Percentiles rank a stretch among this genome's conserved stretches.
Evolutionary conservation across 2,113 vertebrate genomes (phyloP).

Genomic region (Spilogale gracilis): DNA sequence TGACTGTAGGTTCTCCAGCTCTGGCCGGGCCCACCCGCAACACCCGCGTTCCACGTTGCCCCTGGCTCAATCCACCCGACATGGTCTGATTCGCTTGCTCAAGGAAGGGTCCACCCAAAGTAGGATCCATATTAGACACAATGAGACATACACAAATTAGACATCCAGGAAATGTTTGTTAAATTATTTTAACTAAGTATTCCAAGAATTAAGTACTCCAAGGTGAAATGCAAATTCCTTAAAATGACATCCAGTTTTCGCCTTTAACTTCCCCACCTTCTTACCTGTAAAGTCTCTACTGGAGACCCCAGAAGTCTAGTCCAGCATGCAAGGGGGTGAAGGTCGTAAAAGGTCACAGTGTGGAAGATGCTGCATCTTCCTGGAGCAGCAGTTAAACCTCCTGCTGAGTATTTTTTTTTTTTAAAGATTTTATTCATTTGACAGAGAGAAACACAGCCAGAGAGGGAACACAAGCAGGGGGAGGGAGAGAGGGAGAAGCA

Average conservation of each 20-base stretch:
- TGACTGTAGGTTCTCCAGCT: not conserved
- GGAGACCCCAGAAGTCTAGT: not conserved
- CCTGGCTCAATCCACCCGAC: not conserved
- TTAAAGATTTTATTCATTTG: no score
- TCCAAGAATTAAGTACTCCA: not conserved
- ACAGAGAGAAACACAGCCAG: no score
- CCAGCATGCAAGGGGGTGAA: no score
- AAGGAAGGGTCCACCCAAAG: not conserved
- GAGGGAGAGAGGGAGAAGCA: no score
- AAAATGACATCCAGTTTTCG: not conserved
- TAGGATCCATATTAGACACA: not conserved
- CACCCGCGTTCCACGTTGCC: not conserved
- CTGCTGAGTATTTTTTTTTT: not conserved
- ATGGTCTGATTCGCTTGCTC: accelerated
- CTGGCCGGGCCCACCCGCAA: no score
- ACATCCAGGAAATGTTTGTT: not conserved
- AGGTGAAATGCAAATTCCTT: constrained; percentile 27
- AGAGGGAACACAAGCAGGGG: no score
- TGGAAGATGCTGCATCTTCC: not conserved
- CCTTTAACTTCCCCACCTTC: not conserved
- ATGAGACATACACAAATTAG: not conserved
- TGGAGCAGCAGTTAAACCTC: not conserved
- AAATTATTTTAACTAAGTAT: not conserved
- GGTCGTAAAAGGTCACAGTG: not conserved
- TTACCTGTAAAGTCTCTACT: not conserved